Conservation (phyloP, 2,113 vertebrate genomes). For the Hirundichthys speculiger region DNA sequence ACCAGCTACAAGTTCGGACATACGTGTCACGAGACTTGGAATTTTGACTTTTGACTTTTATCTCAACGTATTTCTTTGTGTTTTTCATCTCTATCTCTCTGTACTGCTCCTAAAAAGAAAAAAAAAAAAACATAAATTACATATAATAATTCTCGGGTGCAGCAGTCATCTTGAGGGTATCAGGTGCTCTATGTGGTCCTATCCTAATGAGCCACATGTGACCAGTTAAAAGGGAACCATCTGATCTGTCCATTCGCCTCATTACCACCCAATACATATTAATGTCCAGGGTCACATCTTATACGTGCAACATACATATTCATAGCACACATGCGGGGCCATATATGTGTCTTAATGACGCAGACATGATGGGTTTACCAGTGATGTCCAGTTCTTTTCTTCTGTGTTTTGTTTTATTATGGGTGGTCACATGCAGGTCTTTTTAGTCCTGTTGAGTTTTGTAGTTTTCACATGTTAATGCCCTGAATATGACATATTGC, state of each 20-base stretch:
- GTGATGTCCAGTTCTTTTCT: slow-evolving; percentile 28
- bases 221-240: slow-evolving; percentile 78
- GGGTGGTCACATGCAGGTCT: slow-evolving; percentile 14
- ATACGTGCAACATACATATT: slow-evolving; percentile 80
- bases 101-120: neutral
- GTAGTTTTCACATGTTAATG: too few relatives aligned
- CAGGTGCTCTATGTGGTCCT: slow-evolving; percentile 68
- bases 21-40: neutral
- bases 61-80: neutral
- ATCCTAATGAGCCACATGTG: slow-evolving; percentile 80
- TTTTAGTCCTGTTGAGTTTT: neutral
- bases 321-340: slow-evolving; percentile 71
- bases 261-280: slow-evolving; percentile 81
- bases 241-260: slow-evolving; percentile 76
- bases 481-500: too few relatives aligned
- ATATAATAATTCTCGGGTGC: slow-evolving; percentile 59
- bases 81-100: neutral
- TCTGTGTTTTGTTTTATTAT: slow-evolving; percentile 44
- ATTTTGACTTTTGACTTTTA: too few relatives aligned
- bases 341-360: slow-evolving; percentile 67
- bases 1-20: too few relatives aligned
- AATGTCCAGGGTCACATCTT: slow-evolving; percentile 77
- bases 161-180: slow-evolving; percentile 62
- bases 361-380: slow-evolving; percentile 45
- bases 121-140: slow-evolving; percentile 30